phyloP scores from a whole-genome alignment of 2,888 invertebrate species.

The Syrista parreyssii region DNA sequence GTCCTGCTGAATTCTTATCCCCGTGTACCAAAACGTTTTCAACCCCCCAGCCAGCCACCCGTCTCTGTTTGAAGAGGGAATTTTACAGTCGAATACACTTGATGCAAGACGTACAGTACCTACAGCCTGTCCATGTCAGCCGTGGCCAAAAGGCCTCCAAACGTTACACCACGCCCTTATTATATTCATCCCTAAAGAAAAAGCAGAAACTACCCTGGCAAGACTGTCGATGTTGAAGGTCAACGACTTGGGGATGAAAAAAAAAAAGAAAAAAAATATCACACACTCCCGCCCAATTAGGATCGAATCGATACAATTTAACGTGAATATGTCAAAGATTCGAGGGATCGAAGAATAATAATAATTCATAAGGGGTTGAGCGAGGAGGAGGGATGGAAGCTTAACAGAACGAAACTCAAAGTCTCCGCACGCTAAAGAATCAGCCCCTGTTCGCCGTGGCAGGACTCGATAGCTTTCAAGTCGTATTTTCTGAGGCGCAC shows the following conservation, averaged over 20 bases:
- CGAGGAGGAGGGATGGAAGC: no score
- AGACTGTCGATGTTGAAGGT: neutral
- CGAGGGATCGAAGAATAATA: no score
- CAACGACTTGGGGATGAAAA: neutral
- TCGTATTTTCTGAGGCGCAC: neutral
- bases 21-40: conserved; percentile 41
- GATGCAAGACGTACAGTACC: conserved; percentile 52
- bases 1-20: no score
- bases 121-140: conserved; percentile 34
- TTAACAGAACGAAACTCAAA: no score
- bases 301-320: no score
- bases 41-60: conserved; percentile 39
- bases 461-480: neutral
- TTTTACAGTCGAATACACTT: conserved; percentile 63
- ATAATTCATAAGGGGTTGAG: neutral
- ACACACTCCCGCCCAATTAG: neutral
- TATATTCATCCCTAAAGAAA: neutral
- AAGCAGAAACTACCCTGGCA: neutral
- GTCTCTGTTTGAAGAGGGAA: conserved; percentile 61
- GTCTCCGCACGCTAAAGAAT: no score
- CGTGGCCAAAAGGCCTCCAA: neutral
- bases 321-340: no score
- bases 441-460: no score
- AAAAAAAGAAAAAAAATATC: neutral
- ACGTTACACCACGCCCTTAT: neutral